phyloP scores from a whole-genome alignment of 2,888 invertebrate genomes.

The Scaptomyza reducta region DNA sequence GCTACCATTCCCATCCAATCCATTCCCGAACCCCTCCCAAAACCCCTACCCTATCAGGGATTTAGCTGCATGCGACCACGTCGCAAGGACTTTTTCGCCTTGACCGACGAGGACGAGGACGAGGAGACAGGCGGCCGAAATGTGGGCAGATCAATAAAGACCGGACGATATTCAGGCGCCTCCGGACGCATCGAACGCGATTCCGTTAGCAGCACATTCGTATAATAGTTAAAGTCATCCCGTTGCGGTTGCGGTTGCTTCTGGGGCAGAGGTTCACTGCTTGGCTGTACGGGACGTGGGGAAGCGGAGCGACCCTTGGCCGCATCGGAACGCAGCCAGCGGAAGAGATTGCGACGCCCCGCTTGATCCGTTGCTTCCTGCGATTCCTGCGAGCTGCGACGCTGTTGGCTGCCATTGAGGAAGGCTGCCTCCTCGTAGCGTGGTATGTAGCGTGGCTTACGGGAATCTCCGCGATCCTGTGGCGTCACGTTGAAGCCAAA shows the following conservation, averaged over 20 bases:
- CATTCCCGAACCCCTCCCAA: not conserved
- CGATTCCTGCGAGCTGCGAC: constrained; percentile 35
- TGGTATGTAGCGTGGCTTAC: constrained; percentile 88
- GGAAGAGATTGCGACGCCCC: constrained; percentile 79
- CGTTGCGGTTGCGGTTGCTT: constrained; percentile 4
- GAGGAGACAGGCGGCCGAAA: constrained; percentile 85
- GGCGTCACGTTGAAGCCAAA: constrained; percentile 85
- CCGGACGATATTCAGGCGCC: constrained; percentile 76
- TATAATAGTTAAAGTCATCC: constrained; percentile 77
- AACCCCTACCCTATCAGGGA: constrained; percentile 23
- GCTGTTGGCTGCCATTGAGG: constrained; percentile 42
- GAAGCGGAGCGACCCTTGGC: constrained; percentile 32
- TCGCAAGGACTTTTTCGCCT: constrained; percentile 16
- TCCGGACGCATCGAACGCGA: constrained; percentile 79
- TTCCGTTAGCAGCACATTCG: constrained; percentile 72
- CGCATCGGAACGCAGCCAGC: constrained; percentile 66
- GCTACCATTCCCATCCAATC: constrained; percentile 4
- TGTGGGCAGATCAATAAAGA: constrained; percentile 87
- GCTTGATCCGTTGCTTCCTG: constrained; percentile 48
- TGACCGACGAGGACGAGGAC: constrained; percentile 37
- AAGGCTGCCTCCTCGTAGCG: constrained; percentile 84
- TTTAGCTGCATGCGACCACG: constrained; percentile 35
- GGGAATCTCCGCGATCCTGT: constrained; percentile 60
- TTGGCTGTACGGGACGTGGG: not conserved
- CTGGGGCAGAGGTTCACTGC: not conserved